Conservation (phyloP, 2,888 invertebrate species). For the Microplitis manilae region DNA sequence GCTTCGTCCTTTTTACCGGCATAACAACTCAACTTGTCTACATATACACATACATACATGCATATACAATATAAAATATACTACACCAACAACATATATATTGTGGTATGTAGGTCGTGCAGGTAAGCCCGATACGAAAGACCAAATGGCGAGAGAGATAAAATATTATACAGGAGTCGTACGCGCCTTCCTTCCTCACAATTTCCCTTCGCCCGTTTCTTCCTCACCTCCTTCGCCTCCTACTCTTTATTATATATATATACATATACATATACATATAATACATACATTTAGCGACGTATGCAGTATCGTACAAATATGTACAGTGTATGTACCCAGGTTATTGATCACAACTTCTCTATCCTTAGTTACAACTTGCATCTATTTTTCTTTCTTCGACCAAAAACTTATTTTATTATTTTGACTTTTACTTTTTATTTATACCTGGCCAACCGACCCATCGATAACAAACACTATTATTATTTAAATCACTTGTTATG, state of each 20-base stretch:
- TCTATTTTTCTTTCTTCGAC: not conserved
- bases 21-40: not conserved
- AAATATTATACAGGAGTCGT: constrained; percentile 24
- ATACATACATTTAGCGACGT: not conserved
- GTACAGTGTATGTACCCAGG: constrained; percentile 27
- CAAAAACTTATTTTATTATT: too few species aligned
- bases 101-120: constrained; percentile 33
- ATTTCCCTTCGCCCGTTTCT: constrained; percentile 2
- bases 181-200: constrained; percentile 26
- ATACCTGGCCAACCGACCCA: not conserved
- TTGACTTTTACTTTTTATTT: too few species aligned
- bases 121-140: constrained; percentile 31
- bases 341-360: constrained; percentile 35
- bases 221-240: constrained; percentile 16
- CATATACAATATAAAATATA: not conserved
- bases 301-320: constrained; percentile 25
- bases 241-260: constrained; percentile 30
- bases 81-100: constrained; percentile 11
- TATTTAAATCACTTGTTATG: not conserved
- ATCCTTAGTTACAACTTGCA: not conserved
- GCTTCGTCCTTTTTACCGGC: not conserved
- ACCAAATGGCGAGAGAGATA: constrained; percentile 4
- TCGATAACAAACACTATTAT: not conserved
- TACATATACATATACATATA: constrained; percentile 18
- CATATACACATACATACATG: not conserved